Evolutionary conservation across 2,888 invertebrate genomes (phyloP), one percentile per base, ranked within the genome.

Genomic region (Candidula unifasciata): DNA sequence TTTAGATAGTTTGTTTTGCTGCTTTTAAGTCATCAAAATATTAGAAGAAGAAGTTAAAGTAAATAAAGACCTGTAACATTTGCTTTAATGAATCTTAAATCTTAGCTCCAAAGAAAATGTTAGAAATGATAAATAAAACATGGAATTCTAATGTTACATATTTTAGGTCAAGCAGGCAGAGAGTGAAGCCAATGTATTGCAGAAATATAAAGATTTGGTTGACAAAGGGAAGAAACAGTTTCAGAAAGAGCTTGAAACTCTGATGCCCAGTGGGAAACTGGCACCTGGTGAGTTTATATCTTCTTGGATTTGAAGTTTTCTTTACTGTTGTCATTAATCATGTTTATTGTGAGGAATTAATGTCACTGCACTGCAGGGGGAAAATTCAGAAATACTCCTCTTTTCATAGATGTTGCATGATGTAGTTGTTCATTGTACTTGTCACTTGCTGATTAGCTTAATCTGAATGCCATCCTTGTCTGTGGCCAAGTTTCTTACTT

Each of bases 141-240:
- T 16, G 1, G 10, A 74, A 27, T 27, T 27, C n/a, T 74, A 52
- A 16, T 37, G 18, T 74, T 30, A 30, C 18, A 30, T 74, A 16
- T 74, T 6, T 8, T 87, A 93, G 93, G 89, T 93, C 33, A 83
- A 87, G 10, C 92, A 92, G 86, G 92, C 92, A 3, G 93, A 93
- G 81, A 90, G 93, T 30, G 94, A 94, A 82, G 92, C 92, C 5
- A 91, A 92, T 52, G 92, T 97, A 0, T 95, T 96, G 30, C 96
- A 97, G 87, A 96, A 96, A 90, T 98, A 97, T 92, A 97, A 97
- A 96, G 96, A 96, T 81, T 96, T 97, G 94, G 97, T 94, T 71
- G 94, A 95, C 81, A 93, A 94, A 85, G 94, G 94, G 1, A 93
- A 94, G 77, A 92, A 94, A 86, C 94, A 94, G 89, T 95, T 94